Evolutionary conservation across 2,888 invertebrate genomes (phyloP), one percentile per base, ranked within the genome.

Genomic region (Drosophila greeni): DNA sequence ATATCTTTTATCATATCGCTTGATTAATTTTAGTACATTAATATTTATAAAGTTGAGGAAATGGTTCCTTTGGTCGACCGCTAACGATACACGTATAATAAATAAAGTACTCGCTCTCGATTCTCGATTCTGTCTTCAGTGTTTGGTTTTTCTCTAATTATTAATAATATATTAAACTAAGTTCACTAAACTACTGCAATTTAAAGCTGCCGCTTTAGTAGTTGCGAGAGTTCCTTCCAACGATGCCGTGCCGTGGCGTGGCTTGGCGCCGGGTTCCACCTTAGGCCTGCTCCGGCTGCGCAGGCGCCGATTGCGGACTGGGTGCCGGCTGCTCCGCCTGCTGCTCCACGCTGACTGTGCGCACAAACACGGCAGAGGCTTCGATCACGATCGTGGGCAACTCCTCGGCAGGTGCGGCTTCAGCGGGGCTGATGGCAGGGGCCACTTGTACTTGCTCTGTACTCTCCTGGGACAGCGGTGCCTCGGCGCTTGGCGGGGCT

Each of bases 201-300:
- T 82, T 80, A 82, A 84, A 84, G 79, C 83, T 84, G 79, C 77
- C 81, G 84, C 79, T 80, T 82, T 82, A 82, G 61, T 80, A 71
- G 79, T 84, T 80, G 84, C 83, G 84, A 82, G 81, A 80, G 83
- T 73, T 74, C 57, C 65, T 55, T 67, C 40, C n/a, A 76, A 70
- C 57, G 37, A 43, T 55, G 47, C 39, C 36, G 29, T 40, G 49
- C n/a, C 20, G 14, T 23, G 6, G 40, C 14, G 23, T 42, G 42
- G 42, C 42, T 11, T 4, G 29, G 29, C 29, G 0, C n/a, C 16
- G 18, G 43, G 2, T 16, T 26, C 14, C 45, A 20, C 18, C 18
- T 47, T 47, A 47, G 40, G 23, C 33, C 23, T 20, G 48, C 14
- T 51, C 36, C 34, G 47, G 29, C 31, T 47, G 47, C 24, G 33